Evolutionary conservation across 2,888 invertebrate species (phyloP), one percentile per base, ranked within the genome.

Genomic region (Elysia crispata): DNA sequence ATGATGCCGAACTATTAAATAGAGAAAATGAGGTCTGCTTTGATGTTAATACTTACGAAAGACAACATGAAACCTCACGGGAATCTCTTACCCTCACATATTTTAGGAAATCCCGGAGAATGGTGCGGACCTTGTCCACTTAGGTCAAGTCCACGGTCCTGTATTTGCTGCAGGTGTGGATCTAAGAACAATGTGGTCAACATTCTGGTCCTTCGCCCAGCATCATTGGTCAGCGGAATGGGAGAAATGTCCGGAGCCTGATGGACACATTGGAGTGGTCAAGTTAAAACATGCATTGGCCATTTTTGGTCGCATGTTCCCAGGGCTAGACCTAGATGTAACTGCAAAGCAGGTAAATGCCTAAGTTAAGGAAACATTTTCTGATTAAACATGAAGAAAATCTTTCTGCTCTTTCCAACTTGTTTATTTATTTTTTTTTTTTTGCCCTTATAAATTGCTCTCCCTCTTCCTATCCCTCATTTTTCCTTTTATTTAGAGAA

Each of bases 51-150:
- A n/a, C n/a, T n/a, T n/a, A n/a, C n/a, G n/a, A n/a, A n/a, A n/a
- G n/a, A n/a, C n/a, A n/a, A n/a, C n/a, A n/a, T n/a, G n/a, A n/a
- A n/a, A n/a, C n/a, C n/a, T n/a, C n/a, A n/a, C n/a, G n/a, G n/a
- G n/a, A n/a, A n/a, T n/a, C n/a, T n/a, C 41, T 11, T 41, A 41
- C 66, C 66, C 23, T 25, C 3, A 8, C 31, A 3, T 23, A 13
- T 41, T n/a, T 66, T 92, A 96, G 96, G 97, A 97, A 87, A 95
- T 97, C 60, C 96, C 97, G 0, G 97, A 97, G 90, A 97, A 97
- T 87, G 97, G 97, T 0, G 96, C 97, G 0, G 97, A 97, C 88
- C 94, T 95, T 0, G 95, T 95, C 0, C 97, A 97, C 89, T 93
- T 97, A 30, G 94, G 94, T 76, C 95, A 95, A 0, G 94, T 97